Evolutionary conservation across 2,113 vertebrate genomes (phyloP), one percentile per base, ranked within the genome.

Genomic region (Pelecanus crispus): DNA sequence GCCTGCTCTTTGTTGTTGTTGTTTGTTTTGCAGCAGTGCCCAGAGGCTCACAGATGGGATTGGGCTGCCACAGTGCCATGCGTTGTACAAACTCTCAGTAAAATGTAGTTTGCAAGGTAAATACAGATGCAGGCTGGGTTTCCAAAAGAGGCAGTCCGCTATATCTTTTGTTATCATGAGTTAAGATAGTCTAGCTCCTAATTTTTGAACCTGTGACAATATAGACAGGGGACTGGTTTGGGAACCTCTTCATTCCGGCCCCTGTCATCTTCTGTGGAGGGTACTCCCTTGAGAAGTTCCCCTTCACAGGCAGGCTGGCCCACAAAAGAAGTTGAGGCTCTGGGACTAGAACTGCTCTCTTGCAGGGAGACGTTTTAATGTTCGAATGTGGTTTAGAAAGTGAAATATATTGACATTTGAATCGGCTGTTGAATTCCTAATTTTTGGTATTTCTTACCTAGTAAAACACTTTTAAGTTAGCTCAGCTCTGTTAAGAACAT

Each of bases 71-170:
- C 19, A 2, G 55, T 4, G 44, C 67, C 7, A 0, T 0, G 45
- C 7, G 31, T 17, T 45, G 21, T 13, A 13, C 22, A 18, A 12
- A 0, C 36, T 19, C 14, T 0, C n/a, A 4, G n/a, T 1, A 9
- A 47, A 9, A 28, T 1, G 22, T 2, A 1, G 10, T 6, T 49
- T 22, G 53, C 40, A 3, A 13, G 56, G 47, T 24, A 13, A 4
- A 7, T 17, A 1, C n/a, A 45, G 42, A 0, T 8, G 5, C 16
- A n/a, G 20, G 44, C 24, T 50, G 56, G 34, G 45, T 47, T 36
- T 55, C 45, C 1, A 0, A 4, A 13, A 2, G 9, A 44, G 42
- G 31, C 13, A 6, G 19, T 1, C 15, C 11, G 0, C 86, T 3
- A 1, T 24, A 15, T 4, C 42, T 66, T 4, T 19, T 2, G 12